Evolutionary conservation across 2,888 invertebrate genomes (phyloP).

Genomic region (Alsophila aescularia): DNA sequence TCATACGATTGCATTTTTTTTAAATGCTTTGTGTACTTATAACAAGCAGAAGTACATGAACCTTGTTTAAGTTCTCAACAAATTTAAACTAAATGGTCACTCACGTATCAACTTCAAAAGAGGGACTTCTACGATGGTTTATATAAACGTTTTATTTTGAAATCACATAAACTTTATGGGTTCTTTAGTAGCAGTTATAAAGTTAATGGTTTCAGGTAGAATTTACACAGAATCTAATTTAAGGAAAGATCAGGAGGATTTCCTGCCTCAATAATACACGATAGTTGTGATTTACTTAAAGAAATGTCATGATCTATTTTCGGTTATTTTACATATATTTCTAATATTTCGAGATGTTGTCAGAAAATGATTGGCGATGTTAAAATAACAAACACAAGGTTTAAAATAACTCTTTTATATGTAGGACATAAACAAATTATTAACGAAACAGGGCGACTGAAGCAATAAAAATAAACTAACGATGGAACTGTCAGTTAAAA

Average conservation of each 20-base stretch:
- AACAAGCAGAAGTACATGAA: too few relatives aligned
- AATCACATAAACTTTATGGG: conserved; percentile 44
- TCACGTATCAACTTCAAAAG: conserved; percentile 4
- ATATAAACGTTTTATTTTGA: conserved; percentile 43
- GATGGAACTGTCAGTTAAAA: conserved; percentile 45
- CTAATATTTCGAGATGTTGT: neutral
- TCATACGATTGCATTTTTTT: too few relatives aligned
- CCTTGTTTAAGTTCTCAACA: too few relatives aligned
- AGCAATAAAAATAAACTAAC: conserved; percentile 36
- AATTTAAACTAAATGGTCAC: neutral
- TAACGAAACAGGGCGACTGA: conserved; percentile 40
- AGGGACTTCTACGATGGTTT: conserved; percentile 1
- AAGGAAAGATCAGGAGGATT: neutral
- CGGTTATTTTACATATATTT: neutral
- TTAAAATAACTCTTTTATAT: conserved; percentile 1
- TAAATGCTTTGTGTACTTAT: too few relatives aligned
- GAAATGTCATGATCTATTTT: neutral
- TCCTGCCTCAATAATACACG: conserved; percentile 3
- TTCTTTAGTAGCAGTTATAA: conserved; percentile 40
- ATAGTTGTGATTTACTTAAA: neutral
- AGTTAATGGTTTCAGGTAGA: conserved; percentile 24
- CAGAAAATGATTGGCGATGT: neutral
- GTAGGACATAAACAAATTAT: conserved; percentile 39
- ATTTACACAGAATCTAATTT: neutral
- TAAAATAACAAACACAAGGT: neutral